These are phyloP conservation scores for Drosophila neotestacea DNA, from an alignment of 2,888 invertebrate species.

Conservation along the genomic window DNA sequence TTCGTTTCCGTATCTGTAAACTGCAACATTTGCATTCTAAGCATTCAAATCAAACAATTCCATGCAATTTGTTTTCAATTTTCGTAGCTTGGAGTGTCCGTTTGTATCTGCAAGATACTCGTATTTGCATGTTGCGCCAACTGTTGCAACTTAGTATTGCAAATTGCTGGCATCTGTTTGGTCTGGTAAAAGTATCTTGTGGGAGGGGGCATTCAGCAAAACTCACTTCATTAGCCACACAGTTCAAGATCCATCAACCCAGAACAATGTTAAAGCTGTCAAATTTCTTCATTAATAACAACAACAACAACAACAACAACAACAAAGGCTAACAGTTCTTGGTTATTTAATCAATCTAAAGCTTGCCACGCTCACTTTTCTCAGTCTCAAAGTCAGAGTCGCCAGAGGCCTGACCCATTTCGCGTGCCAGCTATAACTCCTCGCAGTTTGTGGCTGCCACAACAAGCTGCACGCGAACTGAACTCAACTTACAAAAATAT, in stretches of 20 bases:
- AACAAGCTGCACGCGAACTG: conserved; percentile 27
- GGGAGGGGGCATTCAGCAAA: background rate
- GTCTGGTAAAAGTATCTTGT: conserved; percentile 33
- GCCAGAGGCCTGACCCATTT: conserved; percentile 71
- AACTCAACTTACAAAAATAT: conserved; percentile 17
- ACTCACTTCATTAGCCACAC: conserved; percentile 45
- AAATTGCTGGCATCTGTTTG: conserved; percentile 62
- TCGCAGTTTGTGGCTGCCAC: conserved; percentile 30
- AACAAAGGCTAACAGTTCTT: conserved; percentile 34
- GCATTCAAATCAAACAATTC: conserved; percentile 62
- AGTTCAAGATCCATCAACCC: conserved; percentile 29
- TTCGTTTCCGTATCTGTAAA: conserved; percentile 20
- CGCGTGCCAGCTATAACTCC: conserved; percentile 50
- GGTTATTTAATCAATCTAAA: conserved; percentile 59
- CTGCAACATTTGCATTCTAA: conserved; percentile 57
- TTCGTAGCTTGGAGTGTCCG: conserved; percentile 33
- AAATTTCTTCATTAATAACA: conserved; percentile 62
- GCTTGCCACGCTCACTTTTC: conserved; percentile 66
- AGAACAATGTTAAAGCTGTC: conserved; percentile 36
- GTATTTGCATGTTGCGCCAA: conserved; percentile 55
- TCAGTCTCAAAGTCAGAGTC: conserved; percentile 22
- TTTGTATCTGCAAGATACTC: conserved; percentile 46
- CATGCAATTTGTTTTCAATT: conserved; percentile 73
- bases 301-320: conserved; percentile 2
- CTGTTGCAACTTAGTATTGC: conserved; percentile 61